Conservation (phyloP, 2,113 vertebrate species). For the Megatriorchis doriae region DNA sequence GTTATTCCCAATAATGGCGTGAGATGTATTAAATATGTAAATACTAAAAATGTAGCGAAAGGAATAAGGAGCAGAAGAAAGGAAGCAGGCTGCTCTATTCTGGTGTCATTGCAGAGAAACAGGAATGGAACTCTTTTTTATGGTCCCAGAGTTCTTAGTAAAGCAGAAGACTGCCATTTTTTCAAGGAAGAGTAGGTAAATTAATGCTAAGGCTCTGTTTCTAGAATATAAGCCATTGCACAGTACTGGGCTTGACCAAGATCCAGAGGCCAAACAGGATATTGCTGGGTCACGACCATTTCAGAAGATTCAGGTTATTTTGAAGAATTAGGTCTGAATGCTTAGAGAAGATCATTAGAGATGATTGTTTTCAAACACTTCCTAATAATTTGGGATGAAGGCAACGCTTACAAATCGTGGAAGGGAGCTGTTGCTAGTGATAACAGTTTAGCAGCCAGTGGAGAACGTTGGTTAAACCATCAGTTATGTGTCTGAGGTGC, state of each 20-base stretch:
- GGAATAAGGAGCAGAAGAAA: neutral
- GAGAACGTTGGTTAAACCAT: neutral
- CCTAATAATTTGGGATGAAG: neutral
- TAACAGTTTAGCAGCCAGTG: neutral
- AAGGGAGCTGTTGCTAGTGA: neutral
- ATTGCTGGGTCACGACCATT: neutral
- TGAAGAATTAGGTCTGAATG: neutral
- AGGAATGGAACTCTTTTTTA: neutral
- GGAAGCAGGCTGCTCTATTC: neutral
- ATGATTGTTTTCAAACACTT: neutral
- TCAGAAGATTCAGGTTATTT: neutral
- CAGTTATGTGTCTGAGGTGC: neutral
- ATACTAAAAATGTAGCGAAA: neutral
- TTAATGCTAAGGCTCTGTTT: neutral
- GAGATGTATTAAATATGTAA: neutral
- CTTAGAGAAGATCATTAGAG: neutral
- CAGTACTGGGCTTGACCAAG: fast-evolving
- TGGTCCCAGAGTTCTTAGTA: neutral
- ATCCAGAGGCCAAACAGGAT: neutral
- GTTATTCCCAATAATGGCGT: neutral
- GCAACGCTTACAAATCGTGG: neutral
- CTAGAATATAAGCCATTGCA: neutral
- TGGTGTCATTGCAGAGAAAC: neutral
- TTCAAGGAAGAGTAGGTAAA: neutral
- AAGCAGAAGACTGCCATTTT: neutral